Percentiles rank a stretch among this genome's conserved stretches.
Evolutionary conservation across 2,113 vertebrate genomes (phyloP).

Genomic region (mouse (Mus musculus)): DNA sequence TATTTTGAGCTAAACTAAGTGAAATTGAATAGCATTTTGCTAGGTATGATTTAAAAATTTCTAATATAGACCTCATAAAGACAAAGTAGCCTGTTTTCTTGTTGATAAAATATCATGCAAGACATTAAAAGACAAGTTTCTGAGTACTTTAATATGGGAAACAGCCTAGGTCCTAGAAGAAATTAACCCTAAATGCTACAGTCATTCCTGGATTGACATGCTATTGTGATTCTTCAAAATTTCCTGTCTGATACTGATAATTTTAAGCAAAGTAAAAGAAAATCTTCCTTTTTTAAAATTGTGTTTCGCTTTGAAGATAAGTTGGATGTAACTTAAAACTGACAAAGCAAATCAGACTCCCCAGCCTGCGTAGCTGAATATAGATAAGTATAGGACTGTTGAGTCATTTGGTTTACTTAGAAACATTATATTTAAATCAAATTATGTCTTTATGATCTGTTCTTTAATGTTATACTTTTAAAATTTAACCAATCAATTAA

Average conservation of each 20-base stretch:
- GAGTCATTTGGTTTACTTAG: neutral
- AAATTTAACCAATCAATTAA: neutral
- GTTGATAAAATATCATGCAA: constrained; percentile 6
- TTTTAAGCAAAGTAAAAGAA: neutral
- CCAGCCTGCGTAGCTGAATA: neutral
- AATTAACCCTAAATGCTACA: neutral
- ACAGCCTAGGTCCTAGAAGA: neutral
- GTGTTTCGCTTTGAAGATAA: neutral
- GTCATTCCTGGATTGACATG: neutral
- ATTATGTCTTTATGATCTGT: neutral
- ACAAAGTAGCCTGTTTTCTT: neutral
- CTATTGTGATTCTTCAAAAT: constrained; percentile 22
- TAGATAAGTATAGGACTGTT: neutral
- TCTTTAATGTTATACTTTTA: neutral
- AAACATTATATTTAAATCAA: neutral
- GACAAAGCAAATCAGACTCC: neutral
- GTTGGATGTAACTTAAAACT: constrained; percentile 24
- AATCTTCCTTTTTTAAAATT: neutral
- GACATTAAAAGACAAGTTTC: neutral
- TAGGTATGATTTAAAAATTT: neutral
- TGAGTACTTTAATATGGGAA: neutral
- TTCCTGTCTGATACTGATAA: neutral
- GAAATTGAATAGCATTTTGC: neutral
- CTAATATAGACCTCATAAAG: neutral
- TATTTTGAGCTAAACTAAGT: neutral